Evolutionary conservation across 2,113 vertebrate genomes (phyloP), one percentile per base, ranked within the genome.

Genomic region (Ophiodon elongatus): DNA sequence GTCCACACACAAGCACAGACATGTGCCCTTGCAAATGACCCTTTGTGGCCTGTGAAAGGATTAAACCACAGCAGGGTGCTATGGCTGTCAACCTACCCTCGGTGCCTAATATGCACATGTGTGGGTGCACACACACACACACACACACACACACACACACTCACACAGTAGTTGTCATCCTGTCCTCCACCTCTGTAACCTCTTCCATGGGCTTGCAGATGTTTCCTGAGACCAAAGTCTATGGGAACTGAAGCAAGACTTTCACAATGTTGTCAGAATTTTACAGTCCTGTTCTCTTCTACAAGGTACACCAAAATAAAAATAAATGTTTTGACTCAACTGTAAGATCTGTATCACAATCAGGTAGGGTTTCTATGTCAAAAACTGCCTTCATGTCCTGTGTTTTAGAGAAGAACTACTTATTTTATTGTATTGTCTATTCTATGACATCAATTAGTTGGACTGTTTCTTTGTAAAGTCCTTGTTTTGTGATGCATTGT

Each of bases 181-280:
- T 89, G 83, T 89, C 78, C 86, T 91, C 75, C 70, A 84, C 83
- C 77, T 73, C 82, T 80, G 73, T 80, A 89, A 91, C 89, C 84
- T 91, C 77, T 88, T 88, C 73, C 92, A 85, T 85, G 87, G 86
- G 64, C 85, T 66, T 82, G 85, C 91, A 93, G 92, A 92, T 93
- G 89, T 90, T 90, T 93, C 91, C 89, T 90, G 85, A 86, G 80
- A 72, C 56, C n/a, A 66, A 59, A 75, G 64, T 70, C 70, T 62
- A 74, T 67, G 71, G 66, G 74, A 82, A 87, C 66, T 56, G 43
- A 72, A 41, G 25, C 56, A 82, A 85, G 23, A 79, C 59, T 13
- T 68, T 50, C 31, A 80, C 35, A 11, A 59, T 67, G 47, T 80
- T 27, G 19, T 82, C 47, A 79, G 52, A 71, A 47, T 68, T 52